phyloP scores from a whole-genome alignment of 1,140 invertebrate genomes.

The Musca domestica region DNA sequence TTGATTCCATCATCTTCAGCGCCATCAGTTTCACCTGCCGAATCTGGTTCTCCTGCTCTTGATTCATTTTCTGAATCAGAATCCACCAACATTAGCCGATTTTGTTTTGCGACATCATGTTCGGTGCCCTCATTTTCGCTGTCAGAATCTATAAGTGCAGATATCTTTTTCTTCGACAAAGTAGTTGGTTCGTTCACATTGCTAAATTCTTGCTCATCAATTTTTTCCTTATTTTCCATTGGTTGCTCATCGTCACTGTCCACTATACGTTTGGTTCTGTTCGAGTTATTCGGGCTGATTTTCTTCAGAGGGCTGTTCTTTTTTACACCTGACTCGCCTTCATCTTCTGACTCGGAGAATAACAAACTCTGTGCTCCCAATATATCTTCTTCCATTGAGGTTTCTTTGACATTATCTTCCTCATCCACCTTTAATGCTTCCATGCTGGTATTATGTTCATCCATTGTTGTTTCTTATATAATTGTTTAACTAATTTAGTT shows the following conservation, averaged over 20 bases:
- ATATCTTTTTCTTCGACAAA: slow-evolving; percentile 28
- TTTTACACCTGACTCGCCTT: slow-evolving; percentile 7
- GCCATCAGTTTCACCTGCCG: no score
- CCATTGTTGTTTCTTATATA: no score
- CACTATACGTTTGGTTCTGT: background rate
- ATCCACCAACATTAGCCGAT: background rate
- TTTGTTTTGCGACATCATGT: background rate
- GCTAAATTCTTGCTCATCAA: background rate
- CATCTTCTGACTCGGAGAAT: slow-evolving; percentile 45
- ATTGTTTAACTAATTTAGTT: no score
- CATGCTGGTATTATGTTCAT: slow-evolving; percentile 36
- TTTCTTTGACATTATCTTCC: slow-evolving; percentile 43
- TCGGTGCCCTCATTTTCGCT: slow-evolving; percentile 26
- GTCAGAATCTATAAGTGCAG: slow-evolving; percentile 34
- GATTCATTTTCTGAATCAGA: background rate
- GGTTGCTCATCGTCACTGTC: slow-evolving; percentile 27
- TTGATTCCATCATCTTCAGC: background rate
- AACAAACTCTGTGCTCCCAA: slow-evolving; percentile 40
- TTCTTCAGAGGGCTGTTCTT: slow-evolving; percentile 24
- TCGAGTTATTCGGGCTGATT: background rate
- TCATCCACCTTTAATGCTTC: slow-evolving; percentile 38
- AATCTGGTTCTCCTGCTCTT: no score
- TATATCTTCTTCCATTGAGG: slow-evolving; percentile 40
- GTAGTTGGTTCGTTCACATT: background rate
- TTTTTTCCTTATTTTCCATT: background rate